Evolutionary conservation across 2,113 vertebrate genomes (phyloP), one percentile per base, ranked within the genome.

Genomic region (Cranoglanis bouderius): DNA sequence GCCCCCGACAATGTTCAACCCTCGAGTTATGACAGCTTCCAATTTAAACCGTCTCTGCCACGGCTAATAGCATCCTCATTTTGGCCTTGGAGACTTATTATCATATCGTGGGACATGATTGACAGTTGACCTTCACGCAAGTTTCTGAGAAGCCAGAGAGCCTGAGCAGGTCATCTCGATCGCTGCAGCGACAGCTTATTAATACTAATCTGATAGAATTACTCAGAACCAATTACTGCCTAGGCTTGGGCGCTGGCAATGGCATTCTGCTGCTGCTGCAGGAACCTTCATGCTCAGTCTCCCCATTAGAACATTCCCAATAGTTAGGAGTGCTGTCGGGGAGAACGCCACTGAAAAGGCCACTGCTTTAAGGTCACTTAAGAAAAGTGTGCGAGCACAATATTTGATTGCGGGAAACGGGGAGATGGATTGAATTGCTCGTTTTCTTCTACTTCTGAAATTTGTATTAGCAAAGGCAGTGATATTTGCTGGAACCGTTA

Each of bases 131-230:
- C 95, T 96, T 95, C 94, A 95, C 86, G 87, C 84, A 86, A 91
- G 90, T 95, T 95, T 93, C 93, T 92, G 91, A 93, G 91, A 92
- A 92, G 88, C 88, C 59, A 0, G 88, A 89, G 61, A 92, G 92
- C 92, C 88, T 82, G 87, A 77, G 88, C 80, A 85, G 92, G 92
- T 94, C 93, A 94, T 91, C 91, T 91, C 57, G 51, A 91, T 90
- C 89, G 59, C 92, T 81, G 90, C 86, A 70, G 93, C 91, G 92
- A 94, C 89, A 92, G 89, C 70, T 65, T 94, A 94, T 95, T 95
- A 96, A 95, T 96, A 92, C 92, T 94, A 95, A 95, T 95, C 92
- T 94, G 92, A 94, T 92, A 89, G 93, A 94, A 95, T 95, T 94
- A 95, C 93, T 85, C 89, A 90, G 91, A 95, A 91, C 91, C 94